Conservation (phyloP, 2,888 invertebrate species). For the Bombylius major region DNA sequence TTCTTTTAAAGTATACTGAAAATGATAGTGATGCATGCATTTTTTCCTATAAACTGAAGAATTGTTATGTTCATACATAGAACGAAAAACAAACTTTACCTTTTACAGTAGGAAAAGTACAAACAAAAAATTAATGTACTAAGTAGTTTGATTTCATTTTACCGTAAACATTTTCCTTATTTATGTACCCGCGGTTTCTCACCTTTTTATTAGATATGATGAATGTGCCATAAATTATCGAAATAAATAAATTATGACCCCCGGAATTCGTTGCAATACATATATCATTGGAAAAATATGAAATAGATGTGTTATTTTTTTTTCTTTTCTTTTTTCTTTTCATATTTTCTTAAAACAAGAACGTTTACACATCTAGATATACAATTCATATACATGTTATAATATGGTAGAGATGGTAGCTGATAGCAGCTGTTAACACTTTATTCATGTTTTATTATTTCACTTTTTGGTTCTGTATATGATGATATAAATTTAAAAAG, state of each 20-base stretch:
- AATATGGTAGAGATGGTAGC: neutral
- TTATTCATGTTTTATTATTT: neutral
- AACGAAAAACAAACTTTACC: no score
- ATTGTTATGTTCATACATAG: no score
- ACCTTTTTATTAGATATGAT: constrained; percentile 24
- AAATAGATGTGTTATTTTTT: no score
- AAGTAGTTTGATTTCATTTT: neutral
- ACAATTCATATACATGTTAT: no score
- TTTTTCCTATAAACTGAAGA: neutral
- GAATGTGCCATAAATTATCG: constrained; percentile 34
- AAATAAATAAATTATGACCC: constrained; percentile 32
- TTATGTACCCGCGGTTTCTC: constrained; percentile 13
- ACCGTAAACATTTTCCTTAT: neutral
- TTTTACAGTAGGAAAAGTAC: no score
- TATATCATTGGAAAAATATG: no score
- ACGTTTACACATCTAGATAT: no score
- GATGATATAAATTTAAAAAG: neutral
- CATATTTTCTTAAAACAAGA: no score
- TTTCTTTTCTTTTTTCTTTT: no score
- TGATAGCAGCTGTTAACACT: constrained; percentile 7
- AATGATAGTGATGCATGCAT: neutral
- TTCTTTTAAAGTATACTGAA: neutral
- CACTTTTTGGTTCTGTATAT: neutral
- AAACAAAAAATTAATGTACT: neutral
- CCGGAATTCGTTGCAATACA: constrained; percentile 2